phyloP scores from a whole-genome alignment of 1,140 invertebrate species.

The Ceratitis capitata region DNA sequence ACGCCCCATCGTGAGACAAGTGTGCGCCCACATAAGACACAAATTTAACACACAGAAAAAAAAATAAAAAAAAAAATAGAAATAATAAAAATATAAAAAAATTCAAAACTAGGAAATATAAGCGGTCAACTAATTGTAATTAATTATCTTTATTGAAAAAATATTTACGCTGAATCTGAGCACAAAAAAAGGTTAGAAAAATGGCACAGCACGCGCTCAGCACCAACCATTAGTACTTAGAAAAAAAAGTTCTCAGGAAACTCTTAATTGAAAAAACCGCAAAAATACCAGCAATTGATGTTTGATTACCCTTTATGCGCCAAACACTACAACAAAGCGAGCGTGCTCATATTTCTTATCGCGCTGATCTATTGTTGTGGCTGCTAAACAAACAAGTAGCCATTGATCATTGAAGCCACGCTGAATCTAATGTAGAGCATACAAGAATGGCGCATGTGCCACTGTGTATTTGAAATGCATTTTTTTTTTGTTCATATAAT shows the following conservation, averaged over 20 bases:
- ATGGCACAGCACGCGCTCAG: not conserved
- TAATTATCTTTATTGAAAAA: not conserved
- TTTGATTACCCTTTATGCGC: not conserved
- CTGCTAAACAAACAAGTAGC: not conserved
- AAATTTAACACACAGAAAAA: not conserved
- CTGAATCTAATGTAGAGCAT: not conserved
- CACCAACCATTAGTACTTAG: not conserved
- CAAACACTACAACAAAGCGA: not conserved
- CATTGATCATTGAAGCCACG: slow-evolving; percentile 5
- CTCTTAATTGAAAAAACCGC: not conserved
- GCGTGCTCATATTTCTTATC: slow-evolving; percentile 20
- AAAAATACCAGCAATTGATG: not conserved
- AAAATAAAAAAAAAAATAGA: not conserved
- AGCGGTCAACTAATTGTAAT: slow-evolving; percentile 37
- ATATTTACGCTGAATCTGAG: not conserved
- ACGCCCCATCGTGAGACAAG: slow-evolving; percentile 34
- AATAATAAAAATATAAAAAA: too few relatives aligned
- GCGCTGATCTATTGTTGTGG: not conserved
- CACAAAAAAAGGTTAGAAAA: not conserved
- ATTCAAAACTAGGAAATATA: too few relatives aligned
- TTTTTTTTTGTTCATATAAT: too few relatives aligned
- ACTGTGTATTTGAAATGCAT: not conserved
- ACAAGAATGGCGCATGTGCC: not conserved
- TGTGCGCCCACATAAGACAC: not conserved
- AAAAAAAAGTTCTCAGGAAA: not conserved